A percentile compares a stretch with the other conserved stretches of the same genome.
These are phyloP conservation scores for Anolis sagrei DNA, from an alignment of 2,113 vertebrate genomes.

Conservation along the genomic window DNA sequence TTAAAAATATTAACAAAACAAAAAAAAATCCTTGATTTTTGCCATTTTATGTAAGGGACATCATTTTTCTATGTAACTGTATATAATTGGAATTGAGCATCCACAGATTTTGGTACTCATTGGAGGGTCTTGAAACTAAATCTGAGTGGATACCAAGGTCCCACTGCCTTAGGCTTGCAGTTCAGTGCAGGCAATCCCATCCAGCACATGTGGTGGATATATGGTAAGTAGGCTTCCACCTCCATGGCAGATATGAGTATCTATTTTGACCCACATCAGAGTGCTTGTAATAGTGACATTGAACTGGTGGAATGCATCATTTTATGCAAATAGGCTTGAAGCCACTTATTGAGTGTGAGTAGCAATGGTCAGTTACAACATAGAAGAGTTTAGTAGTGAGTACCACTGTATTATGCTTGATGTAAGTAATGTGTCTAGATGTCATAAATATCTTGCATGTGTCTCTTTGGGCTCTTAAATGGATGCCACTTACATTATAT, in stretches of 20 bases:
- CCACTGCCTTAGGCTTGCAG: background rate
- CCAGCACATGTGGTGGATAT: background rate
- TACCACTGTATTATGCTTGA: accelerated
- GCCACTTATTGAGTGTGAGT: background rate
- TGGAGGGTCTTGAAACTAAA: too few relatives aligned
- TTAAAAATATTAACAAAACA: too few relatives aligned
- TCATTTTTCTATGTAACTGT: too few relatives aligned
- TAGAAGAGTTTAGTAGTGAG: background rate
- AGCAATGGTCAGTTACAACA: accelerated
- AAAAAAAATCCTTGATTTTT: too few relatives aligned
- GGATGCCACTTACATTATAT: background rate
- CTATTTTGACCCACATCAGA: background rate
- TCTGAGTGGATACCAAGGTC: too few relatives aligned
- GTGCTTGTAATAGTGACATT: background rate
- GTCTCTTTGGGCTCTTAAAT: background rate
- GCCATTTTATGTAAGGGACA: too few relatives aligned
- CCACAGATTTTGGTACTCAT: too few relatives aligned
- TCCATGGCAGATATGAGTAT: background rate
- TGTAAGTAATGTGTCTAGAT: background rate
- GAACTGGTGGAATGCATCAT: background rate
- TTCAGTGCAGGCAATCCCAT: background rate
- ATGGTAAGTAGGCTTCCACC: background rate
- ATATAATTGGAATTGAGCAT: too few relatives aligned
- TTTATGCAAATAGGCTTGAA: background rate
- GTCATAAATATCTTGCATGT: accelerated